A percentile compares a stretch with the other conserved stretches of the same genome.
Evolutionary conservation across 2,113 vertebrate species (phyloP).

Genomic region (Macroglossus sobrinus): DNA sequence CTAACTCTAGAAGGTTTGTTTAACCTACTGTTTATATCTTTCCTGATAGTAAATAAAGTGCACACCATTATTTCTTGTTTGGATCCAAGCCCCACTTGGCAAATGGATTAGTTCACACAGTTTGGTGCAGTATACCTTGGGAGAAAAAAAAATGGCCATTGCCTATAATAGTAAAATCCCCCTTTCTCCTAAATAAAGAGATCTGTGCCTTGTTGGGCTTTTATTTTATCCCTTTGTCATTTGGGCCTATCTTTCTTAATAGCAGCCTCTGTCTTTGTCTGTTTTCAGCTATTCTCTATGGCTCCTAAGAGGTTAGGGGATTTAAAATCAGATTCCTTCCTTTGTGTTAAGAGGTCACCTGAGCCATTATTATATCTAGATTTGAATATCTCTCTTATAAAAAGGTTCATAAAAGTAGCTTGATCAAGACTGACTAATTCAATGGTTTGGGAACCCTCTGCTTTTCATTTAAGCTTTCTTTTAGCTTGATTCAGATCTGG

Average conservation of each 20-base stretch:
- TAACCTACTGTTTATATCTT: neutral
- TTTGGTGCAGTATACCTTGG: neutral
- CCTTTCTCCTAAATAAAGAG: neutral
- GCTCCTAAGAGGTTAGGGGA: neutral
- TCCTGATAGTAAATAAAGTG: neutral
- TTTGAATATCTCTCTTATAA: conserved; percentile 13
- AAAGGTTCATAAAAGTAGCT: conserved; percentile 26
- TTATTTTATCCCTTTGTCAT: neutral
- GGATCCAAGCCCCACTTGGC: neutral
- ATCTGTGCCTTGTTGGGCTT: neutral
- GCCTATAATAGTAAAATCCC: neutral
- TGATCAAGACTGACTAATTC: neutral
- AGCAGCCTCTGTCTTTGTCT: neutral
- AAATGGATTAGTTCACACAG: neutral
- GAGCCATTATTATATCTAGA: neutral
- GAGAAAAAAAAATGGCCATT: neutral
- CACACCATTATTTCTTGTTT: neutral
- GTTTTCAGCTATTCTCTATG: neutral
- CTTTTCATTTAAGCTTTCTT: neutral
- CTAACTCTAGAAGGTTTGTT: neutral
- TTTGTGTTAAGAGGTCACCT: neutral
- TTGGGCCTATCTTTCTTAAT: neutral
- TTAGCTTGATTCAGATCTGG: neutral
- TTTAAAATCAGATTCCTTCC: neutral
- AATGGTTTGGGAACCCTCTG: neutral